These are phyloP conservation scores for Saccostrea glomerata DNA, from an alignment of 1,140 invertebrate species.

Conservation along the genomic window DNA sequence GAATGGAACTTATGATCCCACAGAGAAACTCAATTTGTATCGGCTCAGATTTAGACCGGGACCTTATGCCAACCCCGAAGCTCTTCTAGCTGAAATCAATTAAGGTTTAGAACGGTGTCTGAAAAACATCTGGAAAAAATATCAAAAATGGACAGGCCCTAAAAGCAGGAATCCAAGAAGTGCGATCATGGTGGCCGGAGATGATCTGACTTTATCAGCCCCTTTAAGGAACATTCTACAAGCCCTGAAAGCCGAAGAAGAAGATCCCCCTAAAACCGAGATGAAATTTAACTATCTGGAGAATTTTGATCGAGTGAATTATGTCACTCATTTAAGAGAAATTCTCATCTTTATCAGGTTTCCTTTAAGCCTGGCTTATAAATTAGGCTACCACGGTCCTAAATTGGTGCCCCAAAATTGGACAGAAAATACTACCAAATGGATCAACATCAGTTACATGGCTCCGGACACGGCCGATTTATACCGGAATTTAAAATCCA, in stretches of 20 bases:
- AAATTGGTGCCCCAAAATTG: not conserved
- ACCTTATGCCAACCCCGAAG: not conserved
- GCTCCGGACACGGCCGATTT: not conserved
- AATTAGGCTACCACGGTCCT: not conserved
- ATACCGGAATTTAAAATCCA: not conserved
- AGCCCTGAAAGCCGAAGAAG: too few relatives aligned
- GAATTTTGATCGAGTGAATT: not conserved
- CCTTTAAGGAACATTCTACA: too few relatives aligned
- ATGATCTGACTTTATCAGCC: too few relatives aligned
- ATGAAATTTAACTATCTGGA: not conserved
- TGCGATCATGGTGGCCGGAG: too few relatives aligned
- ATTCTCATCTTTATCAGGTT: not conserved
- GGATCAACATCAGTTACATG: not conserved
- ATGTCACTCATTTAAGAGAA: not conserved
- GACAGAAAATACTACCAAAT: not conserved
- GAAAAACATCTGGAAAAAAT: not conserved
- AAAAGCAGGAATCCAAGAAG: too few relatives aligned
- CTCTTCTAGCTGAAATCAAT: not conserved
- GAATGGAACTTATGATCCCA: too few relatives aligned
- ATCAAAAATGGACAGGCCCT: not conserved
- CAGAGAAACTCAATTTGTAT: not conserved
- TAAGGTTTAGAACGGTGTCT: not conserved
- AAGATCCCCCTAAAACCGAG: not conserved
- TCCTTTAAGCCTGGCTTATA: not conserved
- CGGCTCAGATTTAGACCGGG: not conserved